Percentiles rank a stretch among this genome's conserved stretches.
Conservation (phyloP, 64 coral and sea anemone species). For the Hydrozoanthus tunicans region DNA sequence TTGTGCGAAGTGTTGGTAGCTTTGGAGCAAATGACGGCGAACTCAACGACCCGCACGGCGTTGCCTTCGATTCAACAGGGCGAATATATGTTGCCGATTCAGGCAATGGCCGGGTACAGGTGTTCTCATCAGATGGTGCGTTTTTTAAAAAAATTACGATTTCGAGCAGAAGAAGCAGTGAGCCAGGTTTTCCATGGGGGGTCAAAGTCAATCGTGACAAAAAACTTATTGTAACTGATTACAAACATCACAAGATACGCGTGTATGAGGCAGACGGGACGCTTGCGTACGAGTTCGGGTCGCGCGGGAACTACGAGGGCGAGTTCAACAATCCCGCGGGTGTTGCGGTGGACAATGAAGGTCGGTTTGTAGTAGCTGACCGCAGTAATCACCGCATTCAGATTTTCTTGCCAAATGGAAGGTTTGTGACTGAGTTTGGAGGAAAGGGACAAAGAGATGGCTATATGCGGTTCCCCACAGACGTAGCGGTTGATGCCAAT, state of each 20-base stretch:
- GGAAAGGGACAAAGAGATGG: conserved; percentile 76
- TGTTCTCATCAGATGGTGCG: conserved; percentile 65
- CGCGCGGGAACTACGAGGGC: conserved; percentile 57
- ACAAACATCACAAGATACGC: conserved; percentile 68
- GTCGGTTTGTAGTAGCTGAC: conserved; percentile 68
- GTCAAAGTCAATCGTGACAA: conserved; percentile 35
- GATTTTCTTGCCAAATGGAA: conserved; percentile 79
- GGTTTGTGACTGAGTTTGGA: conserved; percentile 78
- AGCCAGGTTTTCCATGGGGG: conserved; percentile 61
- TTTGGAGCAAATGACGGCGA: conserved; percentile 57
- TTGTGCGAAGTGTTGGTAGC: conserved; percentile 55
- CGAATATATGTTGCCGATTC: conserved; percentile 72
- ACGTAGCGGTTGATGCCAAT: conserved; percentile 65
- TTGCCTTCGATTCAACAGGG: conserved; percentile 56
- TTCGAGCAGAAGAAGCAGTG: conserved; percentile 31
- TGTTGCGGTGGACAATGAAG: conserved; percentile 70
- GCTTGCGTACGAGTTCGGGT: conserved; percentile 57
- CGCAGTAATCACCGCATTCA: conserved; percentile 79
- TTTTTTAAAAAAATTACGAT: conserved; percentile 53
- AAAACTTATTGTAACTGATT: conserved; percentile 71
- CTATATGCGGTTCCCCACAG: conserved; percentile 73
- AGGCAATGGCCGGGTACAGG: conserved; percentile 71
- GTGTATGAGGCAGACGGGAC: conserved; percentile 63
- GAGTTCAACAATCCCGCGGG: conserved; percentile 78
- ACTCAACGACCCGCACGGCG: conserved; percentile 68